Evolutionary conservation across 2,888 invertebrate genomes (phyloP), one percentile per base, ranked within the genome.

Genomic region (Acrobasis suavella): DNA sequence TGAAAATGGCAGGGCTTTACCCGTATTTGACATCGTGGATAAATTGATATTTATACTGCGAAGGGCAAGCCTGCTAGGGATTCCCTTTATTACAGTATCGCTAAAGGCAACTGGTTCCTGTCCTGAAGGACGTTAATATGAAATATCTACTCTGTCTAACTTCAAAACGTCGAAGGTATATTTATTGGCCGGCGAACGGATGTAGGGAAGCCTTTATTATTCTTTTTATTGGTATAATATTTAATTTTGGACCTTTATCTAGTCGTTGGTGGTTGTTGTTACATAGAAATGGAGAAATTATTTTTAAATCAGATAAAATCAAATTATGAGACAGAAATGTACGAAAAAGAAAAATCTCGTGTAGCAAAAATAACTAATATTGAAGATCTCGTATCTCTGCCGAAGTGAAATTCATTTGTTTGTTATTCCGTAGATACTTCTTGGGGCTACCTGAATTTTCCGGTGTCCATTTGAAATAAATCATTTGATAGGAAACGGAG

Each of bases 201-300:
- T 85, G 87, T 70, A 73, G 83, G 90, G 88, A 85, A 83, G 85
- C 86, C 87, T 86, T 91, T 91, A 90, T 86, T 85, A 90, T 91
- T 86, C 85, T 83, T 90, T 91, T 92, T 92, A 92, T 92, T 92
- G 91, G 91, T 89, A 91, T 91, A 89, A 91, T 92, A 92, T 92
- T 92, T 91, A 92, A 92, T 91, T 92, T 91, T 86, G 82, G 86
- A 75, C 83, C 82, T 85, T 89, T 82, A 83, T 78, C 81, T 84
- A 81, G 82, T 77, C 80, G 73, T 68, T 74, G 67, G 74, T 82
- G 78, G 78, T 77, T 73, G 75, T 76, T 73, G 81, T 73, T 69
- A 80, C 88, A 90, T 91, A 91, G 85, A 90, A 89, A 91, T 91
- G 75, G 90, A 64, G 67, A 71, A 80, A 90, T 91, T 91, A 91